These are phyloP conservation scores for Serinus canaria DNA, from an alignment of 2,113 vertebrate species.

Conservation along the genomic window DNA sequence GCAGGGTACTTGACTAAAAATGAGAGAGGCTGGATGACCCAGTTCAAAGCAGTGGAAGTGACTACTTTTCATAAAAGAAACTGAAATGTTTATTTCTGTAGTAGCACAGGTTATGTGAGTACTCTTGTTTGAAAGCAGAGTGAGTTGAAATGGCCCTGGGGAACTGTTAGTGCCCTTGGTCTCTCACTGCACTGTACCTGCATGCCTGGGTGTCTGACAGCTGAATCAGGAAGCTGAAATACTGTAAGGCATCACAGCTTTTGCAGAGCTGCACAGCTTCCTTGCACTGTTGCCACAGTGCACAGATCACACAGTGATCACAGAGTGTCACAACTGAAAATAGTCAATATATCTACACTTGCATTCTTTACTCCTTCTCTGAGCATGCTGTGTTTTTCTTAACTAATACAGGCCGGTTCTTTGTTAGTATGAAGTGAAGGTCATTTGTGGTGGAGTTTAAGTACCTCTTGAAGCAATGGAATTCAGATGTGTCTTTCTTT, in stretches of 20 bases:
- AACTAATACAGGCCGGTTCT: not conserved
- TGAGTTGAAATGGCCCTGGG: accelerated
- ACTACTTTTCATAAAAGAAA: not conserved
- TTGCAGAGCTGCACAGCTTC: not conserved
- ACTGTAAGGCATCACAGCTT: not conserved
- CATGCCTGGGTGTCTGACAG: not conserved
- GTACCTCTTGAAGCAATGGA: not conserved
- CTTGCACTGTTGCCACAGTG: accelerated
- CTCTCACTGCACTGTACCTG: not conserved
- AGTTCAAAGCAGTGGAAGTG: not conserved
- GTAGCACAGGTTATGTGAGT: not conserved
- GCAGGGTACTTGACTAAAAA: not conserved
- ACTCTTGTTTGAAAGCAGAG: not conserved
- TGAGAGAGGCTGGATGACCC: not conserved
- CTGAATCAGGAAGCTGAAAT: not conserved
- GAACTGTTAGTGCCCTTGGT: not conserved
- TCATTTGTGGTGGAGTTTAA: not conserved
- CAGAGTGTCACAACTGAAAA: not conserved
- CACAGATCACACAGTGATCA: too few species aligned
- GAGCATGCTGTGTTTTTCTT: not conserved
- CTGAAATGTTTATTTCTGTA: not conserved
- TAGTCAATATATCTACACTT: not conserved
- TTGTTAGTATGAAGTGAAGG: not conserved
- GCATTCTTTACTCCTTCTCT: not conserved
- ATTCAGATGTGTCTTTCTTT: not conserved